These are phyloP conservation scores for Menura novaehollandiae DNA, from an alignment of 2,113 vertebrate species.

Conservation along the genomic window DNA sequence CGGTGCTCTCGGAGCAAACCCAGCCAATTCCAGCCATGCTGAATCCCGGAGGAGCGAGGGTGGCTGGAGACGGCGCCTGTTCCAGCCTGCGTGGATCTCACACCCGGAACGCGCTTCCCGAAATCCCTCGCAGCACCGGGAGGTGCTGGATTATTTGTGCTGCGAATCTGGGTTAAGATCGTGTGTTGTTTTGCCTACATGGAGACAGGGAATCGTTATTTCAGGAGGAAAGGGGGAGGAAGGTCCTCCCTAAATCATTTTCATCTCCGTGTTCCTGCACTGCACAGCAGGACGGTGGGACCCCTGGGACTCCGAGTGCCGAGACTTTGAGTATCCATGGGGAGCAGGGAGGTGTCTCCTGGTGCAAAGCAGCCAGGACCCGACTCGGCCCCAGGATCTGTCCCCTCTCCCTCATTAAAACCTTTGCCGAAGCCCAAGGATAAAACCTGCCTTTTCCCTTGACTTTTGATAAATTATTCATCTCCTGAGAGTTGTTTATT, in stretches of 20 bases:
- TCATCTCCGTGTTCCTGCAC: accelerated
- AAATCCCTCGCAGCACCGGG: background rate
- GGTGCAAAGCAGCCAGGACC: background rate
- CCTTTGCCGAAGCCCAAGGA: background rate
- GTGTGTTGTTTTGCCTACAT: background rate
- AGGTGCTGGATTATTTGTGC: background rate
- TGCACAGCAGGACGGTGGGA: background rate
- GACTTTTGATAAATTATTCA: conserved; percentile 41
- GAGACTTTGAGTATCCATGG: accelerated
- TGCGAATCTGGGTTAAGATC: background rate
- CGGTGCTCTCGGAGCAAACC: accelerated
- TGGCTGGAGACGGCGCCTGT: background rate
- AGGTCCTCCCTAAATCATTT: background rate
- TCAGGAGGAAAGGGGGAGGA: background rate
- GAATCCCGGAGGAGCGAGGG: background rate
- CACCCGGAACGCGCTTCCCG: background rate
- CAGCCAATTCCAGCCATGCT: accelerated
- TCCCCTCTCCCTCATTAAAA: background rate
- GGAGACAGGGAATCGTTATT: background rate
- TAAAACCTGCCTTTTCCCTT: background rate
- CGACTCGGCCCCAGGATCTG: background rate
- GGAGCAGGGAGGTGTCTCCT: accelerated
- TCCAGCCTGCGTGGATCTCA: background rate
- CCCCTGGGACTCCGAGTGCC: accelerated
- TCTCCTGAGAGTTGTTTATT: background rate